phyloP scores from a whole-genome alignment of 2,797 vertebrate species.

The Fratercula arctica region DNA sequence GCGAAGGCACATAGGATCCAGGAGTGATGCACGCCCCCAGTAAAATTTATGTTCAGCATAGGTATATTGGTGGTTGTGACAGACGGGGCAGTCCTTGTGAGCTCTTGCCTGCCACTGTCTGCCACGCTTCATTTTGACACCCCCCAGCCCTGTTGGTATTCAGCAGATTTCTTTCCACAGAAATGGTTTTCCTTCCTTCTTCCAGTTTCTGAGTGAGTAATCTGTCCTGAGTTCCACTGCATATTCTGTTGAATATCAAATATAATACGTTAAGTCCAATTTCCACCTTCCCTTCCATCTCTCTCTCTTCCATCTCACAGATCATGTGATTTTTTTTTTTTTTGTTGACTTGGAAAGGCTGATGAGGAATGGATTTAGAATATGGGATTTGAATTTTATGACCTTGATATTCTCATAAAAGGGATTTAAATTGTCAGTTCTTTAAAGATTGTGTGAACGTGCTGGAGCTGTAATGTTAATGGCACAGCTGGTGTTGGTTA shows the following conservation, averaged over 20 bases:
- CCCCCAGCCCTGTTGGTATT: not conserved
- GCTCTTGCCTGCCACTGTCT: not conserved
- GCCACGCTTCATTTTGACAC: not conserved
- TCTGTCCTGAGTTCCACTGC: not conserved
- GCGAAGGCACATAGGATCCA: not conserved
- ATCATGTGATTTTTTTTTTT: not conserved
- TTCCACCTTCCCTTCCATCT: not conserved
- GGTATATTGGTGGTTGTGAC: not conserved
- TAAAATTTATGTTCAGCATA: not conserved
- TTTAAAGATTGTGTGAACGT: not conserved
- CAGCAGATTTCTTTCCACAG: not conserved
- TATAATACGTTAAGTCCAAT: not conserved
- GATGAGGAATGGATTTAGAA: slow-evolving; percentile 39
- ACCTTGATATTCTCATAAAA: slow-evolving; percentile 34
- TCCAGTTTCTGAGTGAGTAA: not conserved
- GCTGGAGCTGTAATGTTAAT: not conserved
- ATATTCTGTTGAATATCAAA: not conserved
- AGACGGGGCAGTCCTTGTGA: not conserved
- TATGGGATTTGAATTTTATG: slow-evolving; percentile 43
- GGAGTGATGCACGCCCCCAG: not conserved
- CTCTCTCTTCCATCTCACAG: not conserved
- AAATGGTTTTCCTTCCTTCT: not conserved
- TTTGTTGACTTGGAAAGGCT: not conserved
- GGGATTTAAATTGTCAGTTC: slow-evolving; percentile 21
- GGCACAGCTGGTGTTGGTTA: slow-evolving; percentile 16